Evolutionary conservation across 2,113 vertebrate species (phyloP).

Genomic region (Pogonocichla stellata): DNA sequence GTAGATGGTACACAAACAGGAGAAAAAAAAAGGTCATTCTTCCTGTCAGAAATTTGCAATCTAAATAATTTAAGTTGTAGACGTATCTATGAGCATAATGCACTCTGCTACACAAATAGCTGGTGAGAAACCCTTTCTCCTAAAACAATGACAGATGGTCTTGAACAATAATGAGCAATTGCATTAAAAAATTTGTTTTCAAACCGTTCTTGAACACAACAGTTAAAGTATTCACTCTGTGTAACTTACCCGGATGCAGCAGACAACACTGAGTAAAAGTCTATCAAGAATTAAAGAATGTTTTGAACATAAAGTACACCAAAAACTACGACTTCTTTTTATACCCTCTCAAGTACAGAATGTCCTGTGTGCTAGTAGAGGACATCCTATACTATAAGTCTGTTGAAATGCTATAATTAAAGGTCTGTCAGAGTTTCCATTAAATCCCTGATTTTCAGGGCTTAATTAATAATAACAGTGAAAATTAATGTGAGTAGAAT

Average conservation of each 20-base stretch:
- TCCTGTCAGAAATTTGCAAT: not conserved
- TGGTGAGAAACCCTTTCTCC: not conserved
- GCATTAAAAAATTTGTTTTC: not conserved
- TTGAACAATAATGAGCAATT: not conserved
- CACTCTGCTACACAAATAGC: not conserved
- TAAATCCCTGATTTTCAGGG: conserved; percentile 80
- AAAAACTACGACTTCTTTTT: conserved; percentile 11
- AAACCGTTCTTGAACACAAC: not conserved
- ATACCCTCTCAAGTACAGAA: conserved; percentile 48
- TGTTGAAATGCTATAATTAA: conserved; percentile 74
- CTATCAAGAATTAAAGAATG: not conserved
- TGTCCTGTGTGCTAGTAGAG: conserved; percentile 68
- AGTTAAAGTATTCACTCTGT: not conserved
- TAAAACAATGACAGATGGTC: not conserved
- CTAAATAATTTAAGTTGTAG: not conserved
- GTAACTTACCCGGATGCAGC: not conserved
- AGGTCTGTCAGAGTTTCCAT: conserved; percentile 76
- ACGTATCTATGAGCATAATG: not conserved
- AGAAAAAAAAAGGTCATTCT: not conserved
- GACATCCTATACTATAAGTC: conserved; percentile 67
- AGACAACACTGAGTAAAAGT: not conserved
- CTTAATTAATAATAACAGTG: conserved; percentile 78
- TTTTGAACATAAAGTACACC: not conserved
- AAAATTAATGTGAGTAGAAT: conserved; percentile 75
- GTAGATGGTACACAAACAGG: not conserved